phyloP scores from a whole-genome alignment of 1,140 invertebrate genomes.

The Hyphantria cunea region DNA sequence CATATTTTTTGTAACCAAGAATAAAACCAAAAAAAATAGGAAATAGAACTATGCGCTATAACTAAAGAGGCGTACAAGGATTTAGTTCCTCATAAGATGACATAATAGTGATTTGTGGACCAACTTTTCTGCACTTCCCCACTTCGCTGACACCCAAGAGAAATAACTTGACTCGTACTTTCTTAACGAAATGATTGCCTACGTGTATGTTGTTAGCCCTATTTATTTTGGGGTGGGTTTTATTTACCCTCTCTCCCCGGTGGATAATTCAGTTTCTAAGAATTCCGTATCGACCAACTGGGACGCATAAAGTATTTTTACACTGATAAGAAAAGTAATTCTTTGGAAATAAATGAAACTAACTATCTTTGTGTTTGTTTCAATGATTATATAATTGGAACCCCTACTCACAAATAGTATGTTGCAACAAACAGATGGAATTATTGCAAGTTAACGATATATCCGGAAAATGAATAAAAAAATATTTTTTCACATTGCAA shows the following conservation, averaged over 20 bases:
- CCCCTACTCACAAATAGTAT: too few species aligned
- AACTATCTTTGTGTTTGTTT: not conserved
- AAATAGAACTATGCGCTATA: constrained; percentile 4
- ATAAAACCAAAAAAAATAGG: not conserved
- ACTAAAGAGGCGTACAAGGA: constrained; percentile 15
- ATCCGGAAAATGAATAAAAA: too few species aligned
- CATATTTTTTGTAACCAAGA: too few species aligned
- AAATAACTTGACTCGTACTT: constrained; percentile 69
- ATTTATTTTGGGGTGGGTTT: constrained; percentile 70
- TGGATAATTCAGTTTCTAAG: constrained; percentile 76
- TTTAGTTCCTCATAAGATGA: constrained; percentile 47
- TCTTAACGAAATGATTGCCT: constrained; percentile 76
- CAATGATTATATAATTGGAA: too few species aligned
- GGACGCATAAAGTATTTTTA: constrained; percentile 63
- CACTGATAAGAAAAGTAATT: constrained; percentile 21
- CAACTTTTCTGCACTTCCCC: constrained; percentile 43
- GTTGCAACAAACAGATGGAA: too few species aligned
- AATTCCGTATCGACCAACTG: constrained; percentile 65
- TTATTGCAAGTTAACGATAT: too few species aligned
- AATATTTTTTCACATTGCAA: too few species aligned
- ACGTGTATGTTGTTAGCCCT: constrained; percentile 68
- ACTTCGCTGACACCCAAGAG: constrained; percentile 56
- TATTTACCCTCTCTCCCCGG: constrained; percentile 63
- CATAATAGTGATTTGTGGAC: constrained; percentile 60
- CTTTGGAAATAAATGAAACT: constrained; percentile 19